A percentile compares a stretch with the other conserved stretches of the same genome.
Evolutionary conservation across 2,113 vertebrate genomes (phyloP).

Genomic region (Oriolus oriolus): DNA sequence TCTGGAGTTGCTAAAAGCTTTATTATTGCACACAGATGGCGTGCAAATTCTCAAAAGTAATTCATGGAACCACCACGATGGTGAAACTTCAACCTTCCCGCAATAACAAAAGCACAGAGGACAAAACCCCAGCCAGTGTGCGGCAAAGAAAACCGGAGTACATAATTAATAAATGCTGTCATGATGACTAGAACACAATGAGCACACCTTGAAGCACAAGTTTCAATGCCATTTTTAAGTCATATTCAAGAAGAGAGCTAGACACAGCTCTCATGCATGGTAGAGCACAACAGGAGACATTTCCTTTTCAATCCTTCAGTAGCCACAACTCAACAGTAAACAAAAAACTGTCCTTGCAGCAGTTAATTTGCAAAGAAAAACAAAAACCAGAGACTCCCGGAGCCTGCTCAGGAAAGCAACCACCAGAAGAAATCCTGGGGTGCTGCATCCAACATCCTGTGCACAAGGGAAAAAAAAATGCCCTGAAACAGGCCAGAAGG

Average conservation of each 20-base stretch:
- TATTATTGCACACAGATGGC: constrained; percentile 51
- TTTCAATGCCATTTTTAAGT: not conserved
- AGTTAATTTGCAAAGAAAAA: not conserved
- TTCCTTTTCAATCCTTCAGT: not conserved
- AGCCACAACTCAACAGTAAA: not conserved
- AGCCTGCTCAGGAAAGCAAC: not conserved
- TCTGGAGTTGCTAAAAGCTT: constrained; percentile 55
- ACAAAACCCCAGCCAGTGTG: not conserved
- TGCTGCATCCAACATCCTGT: not conserved
- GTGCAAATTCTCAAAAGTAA: constrained; percentile 23
- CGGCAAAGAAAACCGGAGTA: not conserved
- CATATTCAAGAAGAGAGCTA: not conserved
- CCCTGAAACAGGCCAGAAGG: not conserved
- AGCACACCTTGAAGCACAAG: not conserved
- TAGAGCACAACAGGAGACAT: not conserved
- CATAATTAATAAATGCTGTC: not conserved
- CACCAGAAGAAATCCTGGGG: not conserved
- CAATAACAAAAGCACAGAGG: not conserved
- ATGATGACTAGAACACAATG: accelerated
- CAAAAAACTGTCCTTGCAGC: not conserved
- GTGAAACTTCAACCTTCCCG: not conserved
- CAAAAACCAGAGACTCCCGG: not conserved
- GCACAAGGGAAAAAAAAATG: not conserved
- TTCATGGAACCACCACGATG: not conserved
- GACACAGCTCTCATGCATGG: not conserved